Conservation (phyloP, 2,113 vertebrate genomes). For the Chiloscyllium plagiosum region DNA sequence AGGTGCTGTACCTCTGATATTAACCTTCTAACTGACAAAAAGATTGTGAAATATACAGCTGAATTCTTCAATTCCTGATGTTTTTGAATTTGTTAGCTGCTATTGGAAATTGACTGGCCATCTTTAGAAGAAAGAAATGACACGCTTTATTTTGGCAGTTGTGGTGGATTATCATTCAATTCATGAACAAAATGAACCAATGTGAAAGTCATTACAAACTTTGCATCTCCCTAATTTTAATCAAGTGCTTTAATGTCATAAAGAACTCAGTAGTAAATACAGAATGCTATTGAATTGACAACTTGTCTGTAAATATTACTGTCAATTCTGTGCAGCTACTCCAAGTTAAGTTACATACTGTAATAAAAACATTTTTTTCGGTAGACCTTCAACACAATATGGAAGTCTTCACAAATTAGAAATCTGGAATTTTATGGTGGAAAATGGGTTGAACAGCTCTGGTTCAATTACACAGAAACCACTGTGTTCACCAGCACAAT, state of each 20-base stretch:
- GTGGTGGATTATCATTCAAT: background rate
- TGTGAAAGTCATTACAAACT: background rate
- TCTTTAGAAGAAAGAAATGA: background rate
- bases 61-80: background rate
- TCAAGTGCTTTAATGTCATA: background rate
- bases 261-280: background rate
- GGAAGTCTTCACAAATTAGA: background rate
- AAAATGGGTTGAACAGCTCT: background rate
- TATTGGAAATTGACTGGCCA: background rate
- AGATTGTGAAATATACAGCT: background rate
- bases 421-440: background rate
- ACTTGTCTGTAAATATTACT: background rate
- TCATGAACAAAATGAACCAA: background rate
- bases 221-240: background rate
- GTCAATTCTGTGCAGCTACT: background rate
- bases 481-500: background rate
- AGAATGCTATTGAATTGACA: background rate
- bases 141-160: background rate
- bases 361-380: background rate
- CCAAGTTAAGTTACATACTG: background rate
- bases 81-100: background rate
- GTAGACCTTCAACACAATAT: background rate
- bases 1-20: background rate
- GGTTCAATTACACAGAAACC: background rate
- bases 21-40: background rate